A percentile compares a stretch with the other conserved stretches of the same genome.
phyloP scores from a whole-genome alignment of 2,888 invertebrate genomes.

The Troides oblongomaculatus region DNA sequence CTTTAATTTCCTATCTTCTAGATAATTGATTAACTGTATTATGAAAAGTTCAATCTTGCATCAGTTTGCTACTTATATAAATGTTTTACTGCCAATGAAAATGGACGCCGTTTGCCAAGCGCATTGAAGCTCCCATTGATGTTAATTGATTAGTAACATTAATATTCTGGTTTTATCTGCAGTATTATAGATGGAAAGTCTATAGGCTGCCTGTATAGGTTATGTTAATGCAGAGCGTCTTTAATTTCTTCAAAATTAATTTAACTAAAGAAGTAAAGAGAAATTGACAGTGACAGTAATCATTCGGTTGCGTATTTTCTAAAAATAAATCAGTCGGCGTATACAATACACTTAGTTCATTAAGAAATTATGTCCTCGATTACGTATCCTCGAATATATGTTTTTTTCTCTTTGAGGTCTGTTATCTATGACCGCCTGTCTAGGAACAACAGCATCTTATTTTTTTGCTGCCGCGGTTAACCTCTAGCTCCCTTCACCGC shows the following conservation, averaged over 20 bases:
- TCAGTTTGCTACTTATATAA: slow-evolving; percentile 1
- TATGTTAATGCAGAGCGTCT: background rate
- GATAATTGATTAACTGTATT: background rate
- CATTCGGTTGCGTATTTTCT: background rate
- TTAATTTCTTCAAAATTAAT: background rate
- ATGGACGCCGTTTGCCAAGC: slow-evolving; percentile 4
- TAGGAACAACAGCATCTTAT: too few relatives aligned
- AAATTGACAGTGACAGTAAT: background rate
- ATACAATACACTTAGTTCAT: background rate
- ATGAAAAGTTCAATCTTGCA: background rate
- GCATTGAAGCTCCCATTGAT: slow-evolving; percentile 6
- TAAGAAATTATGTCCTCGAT: background rate
- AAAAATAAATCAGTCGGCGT: background rate
- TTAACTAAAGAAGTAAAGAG: background rate
- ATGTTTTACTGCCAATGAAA: slow-evolving; percentile 6
- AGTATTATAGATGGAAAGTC: slow-evolving; percentile 9
- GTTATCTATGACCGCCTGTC: too few relatives aligned
- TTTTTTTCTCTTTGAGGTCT: too few relatives aligned
- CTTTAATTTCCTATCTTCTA: background rate
- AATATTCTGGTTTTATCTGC: slow-evolving; percentile 10
- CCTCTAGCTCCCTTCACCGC: too few relatives aligned
- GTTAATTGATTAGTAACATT: slow-evolving; percentile 8
- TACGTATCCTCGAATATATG: too few relatives aligned
- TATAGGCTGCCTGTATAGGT: background rate
- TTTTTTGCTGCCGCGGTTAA: too few relatives aligned